Conservation (phyloP, 1,140 invertebrate species). For the Cryptotermes secundus region DNA sequence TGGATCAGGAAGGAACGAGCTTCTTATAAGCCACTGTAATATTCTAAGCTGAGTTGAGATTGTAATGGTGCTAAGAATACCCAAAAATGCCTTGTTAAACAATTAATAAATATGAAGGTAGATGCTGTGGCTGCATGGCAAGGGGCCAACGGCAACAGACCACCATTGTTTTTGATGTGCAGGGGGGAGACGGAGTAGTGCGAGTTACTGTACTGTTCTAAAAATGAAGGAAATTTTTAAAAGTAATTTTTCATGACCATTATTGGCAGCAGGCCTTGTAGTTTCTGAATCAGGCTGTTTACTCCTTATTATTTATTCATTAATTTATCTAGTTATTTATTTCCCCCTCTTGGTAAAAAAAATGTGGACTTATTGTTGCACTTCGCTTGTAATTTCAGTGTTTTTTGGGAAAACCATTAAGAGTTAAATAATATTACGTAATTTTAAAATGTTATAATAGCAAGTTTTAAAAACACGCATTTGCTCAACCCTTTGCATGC, state of each 20-base stretch:
- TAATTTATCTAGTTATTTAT: conserved; percentile 22
- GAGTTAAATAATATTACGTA: conserved; percentile 27
- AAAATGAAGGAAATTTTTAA: conserved; percentile 13
- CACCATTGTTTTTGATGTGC: not conserved
- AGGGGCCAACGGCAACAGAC: not conserved
- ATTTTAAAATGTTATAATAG: conserved; percentile 26
- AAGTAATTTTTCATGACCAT: not conserved
- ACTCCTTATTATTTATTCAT: conserved; percentile 6
- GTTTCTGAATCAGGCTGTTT: conserved; percentile 22
- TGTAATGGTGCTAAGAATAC: conserved; percentile 39
- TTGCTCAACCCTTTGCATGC: too few species aligned
- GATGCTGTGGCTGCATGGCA: not conserved
- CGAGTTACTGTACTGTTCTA: not conserved
- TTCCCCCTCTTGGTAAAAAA: conserved; percentile 14
- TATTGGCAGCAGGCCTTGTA: conserved; percentile 23
- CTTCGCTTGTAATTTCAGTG: conserved; percentile 32
- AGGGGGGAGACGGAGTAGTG: not conserved
- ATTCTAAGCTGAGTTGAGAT: conserved; percentile 34
- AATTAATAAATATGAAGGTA: conserved; percentile 22
- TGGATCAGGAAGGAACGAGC: conserved; percentile 34
- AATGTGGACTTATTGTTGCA: conserved; percentile 30
- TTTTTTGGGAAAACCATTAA: conserved; percentile 21
- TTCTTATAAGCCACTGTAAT: conserved; percentile 34
- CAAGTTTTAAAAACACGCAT: conserved; percentile 31
- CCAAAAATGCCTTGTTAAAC: conserved; percentile 37